A percentile compares a stretch with the other conserved stretches of the same genome.
phyloP scores from a whole-genome alignment of 1,140 invertebrate species.

The Drosophila elegans region DNA sequence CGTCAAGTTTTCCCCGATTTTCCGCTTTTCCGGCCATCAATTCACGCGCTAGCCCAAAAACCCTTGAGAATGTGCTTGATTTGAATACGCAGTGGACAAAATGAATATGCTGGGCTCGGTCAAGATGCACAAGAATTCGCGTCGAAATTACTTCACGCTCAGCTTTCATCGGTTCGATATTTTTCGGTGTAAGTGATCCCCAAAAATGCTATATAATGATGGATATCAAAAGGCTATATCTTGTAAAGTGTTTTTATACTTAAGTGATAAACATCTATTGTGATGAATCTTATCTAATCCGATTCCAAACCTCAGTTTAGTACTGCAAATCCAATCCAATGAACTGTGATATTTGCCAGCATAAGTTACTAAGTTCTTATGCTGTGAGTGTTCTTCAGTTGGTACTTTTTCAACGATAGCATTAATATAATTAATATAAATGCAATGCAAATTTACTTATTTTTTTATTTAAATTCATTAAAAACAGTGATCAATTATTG shows the following conservation, averaged over 20 bases:
- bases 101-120: constrained; percentile 78
- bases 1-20: constrained; percentile 20
- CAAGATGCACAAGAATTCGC: constrained; percentile 74
- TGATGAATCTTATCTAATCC: not conserved
- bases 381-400: too few relatives aligned
- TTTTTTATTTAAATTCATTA: too few relatives aligned
- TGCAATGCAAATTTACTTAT: too few relatives aligned
- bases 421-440: too few relatives aligned
- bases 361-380: too few relatives aligned
- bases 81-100: not conserved
- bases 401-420: too few relatives aligned
- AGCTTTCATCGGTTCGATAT: constrained; percentile 79
- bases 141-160: constrained; percentile 76
- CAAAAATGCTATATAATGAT: not conserved
- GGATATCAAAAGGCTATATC: not conserved
- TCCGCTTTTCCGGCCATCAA: constrained; percentile 1
- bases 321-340: too few relatives aligned
- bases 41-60: not conserved
- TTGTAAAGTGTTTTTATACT: not conserved
- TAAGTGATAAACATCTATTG: not conserved
- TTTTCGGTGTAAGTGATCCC: constrained; percentile 72
- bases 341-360: too few relatives aligned
- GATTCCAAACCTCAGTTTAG: too few relatives aligned
- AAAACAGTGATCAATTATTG: too few relatives aligned
- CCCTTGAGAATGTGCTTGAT: constrained; percentile 10